These are phyloP conservation scores for Rhegmatorhina hoffmannsi DNA, from an alignment of 2,113 vertebrate genomes.

Conservation along the genomic window DNA sequence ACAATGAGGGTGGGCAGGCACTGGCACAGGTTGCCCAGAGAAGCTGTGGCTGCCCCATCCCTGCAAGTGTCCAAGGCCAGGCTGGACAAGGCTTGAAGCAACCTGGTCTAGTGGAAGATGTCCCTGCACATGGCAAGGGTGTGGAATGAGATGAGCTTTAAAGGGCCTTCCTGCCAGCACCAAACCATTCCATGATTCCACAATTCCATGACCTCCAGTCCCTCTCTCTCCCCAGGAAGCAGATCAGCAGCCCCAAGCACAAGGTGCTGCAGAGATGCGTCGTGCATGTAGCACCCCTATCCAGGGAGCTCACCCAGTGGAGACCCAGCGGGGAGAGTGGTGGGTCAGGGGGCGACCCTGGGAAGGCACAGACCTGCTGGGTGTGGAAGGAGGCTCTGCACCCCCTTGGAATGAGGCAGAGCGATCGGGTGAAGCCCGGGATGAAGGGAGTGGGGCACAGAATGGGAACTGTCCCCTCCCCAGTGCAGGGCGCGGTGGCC, in stretches of 20 bases:
- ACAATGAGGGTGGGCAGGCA: background rate
- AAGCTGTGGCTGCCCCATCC: background rate
- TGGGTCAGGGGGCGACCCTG: background rate
- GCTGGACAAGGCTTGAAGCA: background rate
- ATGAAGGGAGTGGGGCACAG: background rate
- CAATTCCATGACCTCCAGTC: background rate
- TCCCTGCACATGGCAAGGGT: background rate
- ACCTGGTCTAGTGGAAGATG: background rate
- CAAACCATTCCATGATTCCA: background rate
- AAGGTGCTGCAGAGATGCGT: background rate
- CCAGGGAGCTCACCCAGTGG: accelerated
- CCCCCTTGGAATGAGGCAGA: background rate
- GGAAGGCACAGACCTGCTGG: background rate
- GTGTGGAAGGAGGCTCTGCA: background rate
- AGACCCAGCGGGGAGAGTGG: accelerated
- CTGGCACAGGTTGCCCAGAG: background rate
- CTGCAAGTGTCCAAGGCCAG: background rate
- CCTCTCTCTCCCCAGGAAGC: background rate
- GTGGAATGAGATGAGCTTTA: background rate
- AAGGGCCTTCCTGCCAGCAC: background rate
- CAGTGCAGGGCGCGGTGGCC: background rate
- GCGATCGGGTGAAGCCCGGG: background rate
- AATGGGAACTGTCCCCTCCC: background rate
- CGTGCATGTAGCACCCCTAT: accelerated
- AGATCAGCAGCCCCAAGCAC: accelerated